Evolutionary conservation across 2,888 invertebrate genomes (phyloP), one percentile per base, ranked within the genome.

Genomic region (Pristionchus entomophagus): DNA sequence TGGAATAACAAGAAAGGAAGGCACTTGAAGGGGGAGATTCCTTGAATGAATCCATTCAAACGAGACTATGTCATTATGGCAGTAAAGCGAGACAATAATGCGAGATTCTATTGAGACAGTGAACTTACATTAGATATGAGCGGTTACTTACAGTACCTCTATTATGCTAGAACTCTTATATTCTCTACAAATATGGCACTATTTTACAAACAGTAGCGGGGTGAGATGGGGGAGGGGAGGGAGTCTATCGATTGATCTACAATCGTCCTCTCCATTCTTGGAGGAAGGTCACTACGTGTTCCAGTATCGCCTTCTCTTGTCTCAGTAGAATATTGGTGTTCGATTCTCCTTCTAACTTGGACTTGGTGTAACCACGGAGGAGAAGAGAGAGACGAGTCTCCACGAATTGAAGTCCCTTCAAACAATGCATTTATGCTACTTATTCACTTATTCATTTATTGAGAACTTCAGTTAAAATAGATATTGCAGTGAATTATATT

Each of bases 271-370:
- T 78, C 51, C 51, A 78, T 19, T 45, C 51, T 41, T 78, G 78
- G 19, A 78, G n/a, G 32, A 62, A 83, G 19, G 29, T 29, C 0
- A 83, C 49, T 26, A 49, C 83, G n/a, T 65, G 19, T 65, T 83
- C 62, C n/a, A 83, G 45, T 14, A 83, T 41, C n/a, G 26, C 83
- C 65, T 83, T 83, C 45, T 83, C 83, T 45, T 65, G 62, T 83
- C 83, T 59, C 45, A 83, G 29, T 8, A 83, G 45, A 45, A 83
- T 45, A 32, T 29, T 32, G 26, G 65, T 45, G 49, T 83, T 83
- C 32, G 51, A 41, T 14, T 83, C 65, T 62, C 83, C 83, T 26
- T 83, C 83, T 29, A 83, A 45, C 41, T 62, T 59, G 41, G 29
- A 59, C 22, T 65, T 53, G 17, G 49, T 45, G 65, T 83, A 83